phyloP scores from a whole-genome alignment of 2,888 invertebrate species.

The Idaea aversata region DNA sequence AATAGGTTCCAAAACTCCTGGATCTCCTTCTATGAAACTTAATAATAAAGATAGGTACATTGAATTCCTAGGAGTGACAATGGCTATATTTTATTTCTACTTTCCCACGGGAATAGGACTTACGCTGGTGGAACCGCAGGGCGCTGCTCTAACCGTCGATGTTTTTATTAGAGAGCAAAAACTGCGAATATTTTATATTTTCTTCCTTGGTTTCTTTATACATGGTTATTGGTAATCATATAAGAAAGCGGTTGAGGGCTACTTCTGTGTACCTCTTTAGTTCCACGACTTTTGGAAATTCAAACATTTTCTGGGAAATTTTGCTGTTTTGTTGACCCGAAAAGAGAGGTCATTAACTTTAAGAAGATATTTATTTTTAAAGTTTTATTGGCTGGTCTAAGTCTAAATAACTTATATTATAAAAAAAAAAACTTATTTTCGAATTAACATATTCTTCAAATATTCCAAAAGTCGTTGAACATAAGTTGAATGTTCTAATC shows the following conservation, averaged over 20 bases:
- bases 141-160: background rate
- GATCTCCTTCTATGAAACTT: too few species aligned
- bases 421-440: too few species aligned
- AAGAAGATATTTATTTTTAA: background rate
- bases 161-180: background rate
- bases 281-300: too few species aligned
- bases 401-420: too few species aligned
- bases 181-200: background rate
- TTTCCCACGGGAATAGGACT: background rate
- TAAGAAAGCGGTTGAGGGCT: too few species aligned
- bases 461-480: background rate
- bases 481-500: background rate
- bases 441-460: background rate
- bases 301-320: background rate
- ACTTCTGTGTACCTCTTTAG: too few species aligned
- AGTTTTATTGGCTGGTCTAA: background rate
- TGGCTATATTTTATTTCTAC: background rate
- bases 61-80: too few species aligned
- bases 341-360: background rate
- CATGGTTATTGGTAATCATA: too few species aligned
- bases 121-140: slow-evolving; percentile 2
- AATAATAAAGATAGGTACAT: too few species aligned
- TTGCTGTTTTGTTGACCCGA: background rate
- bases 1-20: too few species aligned
- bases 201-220: background rate